Base-by-base conservation (phyloP, 1,140 invertebrate genomes). In the Drosophila sp. region DNA sequence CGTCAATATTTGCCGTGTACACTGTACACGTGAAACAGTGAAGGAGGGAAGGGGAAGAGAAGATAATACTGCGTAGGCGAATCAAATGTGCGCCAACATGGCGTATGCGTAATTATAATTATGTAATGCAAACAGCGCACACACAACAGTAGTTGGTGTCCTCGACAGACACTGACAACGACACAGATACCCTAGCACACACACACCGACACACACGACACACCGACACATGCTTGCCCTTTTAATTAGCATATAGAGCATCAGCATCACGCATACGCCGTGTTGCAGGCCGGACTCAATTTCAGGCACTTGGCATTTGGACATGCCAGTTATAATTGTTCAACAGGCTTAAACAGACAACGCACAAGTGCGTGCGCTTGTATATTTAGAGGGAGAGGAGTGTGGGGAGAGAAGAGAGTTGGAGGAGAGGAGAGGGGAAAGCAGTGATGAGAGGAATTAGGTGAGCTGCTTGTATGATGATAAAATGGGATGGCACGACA, bases 31-130 rank as follows among this genome's bases (percentile, higher is more conserved):
- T n/a, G n/a, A n/a, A n/a, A n/a, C n/a, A n/a, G n/a, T n/a, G n/a
- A n/a, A n/a, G n/a, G n/a, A 36, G 40, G 18, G n/a, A 51, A 54
- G 57, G 51, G 40, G 45, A 48, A 38, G 14, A 29, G 40, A 54
- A 48, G 21, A 27, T 21, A 46, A 13, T 51, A 8, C 32, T 56
- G 66, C 14, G 36, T 36, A 29, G 43, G 57, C 61, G 72, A 74
- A 80, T 84, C 78, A 78, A 78, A 84, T 81, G 73, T 36, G 69
- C 62, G 74, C 48, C 82, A 78, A 84, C 81, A 78, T 78, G 82
- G 74, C 81, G 82, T 84, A 84, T 87, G 82, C 82, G 81, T 87
- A 84, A 84, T 84, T 84, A 84, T 84, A 84, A 84, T 84, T 84
- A 84, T 84, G 81, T 84, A 84, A 84, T 75, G 74, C 81, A 84